Base-by-base conservation (phyloP, 2,888 invertebrate genomes). In the Sycophila texana region DNA sequence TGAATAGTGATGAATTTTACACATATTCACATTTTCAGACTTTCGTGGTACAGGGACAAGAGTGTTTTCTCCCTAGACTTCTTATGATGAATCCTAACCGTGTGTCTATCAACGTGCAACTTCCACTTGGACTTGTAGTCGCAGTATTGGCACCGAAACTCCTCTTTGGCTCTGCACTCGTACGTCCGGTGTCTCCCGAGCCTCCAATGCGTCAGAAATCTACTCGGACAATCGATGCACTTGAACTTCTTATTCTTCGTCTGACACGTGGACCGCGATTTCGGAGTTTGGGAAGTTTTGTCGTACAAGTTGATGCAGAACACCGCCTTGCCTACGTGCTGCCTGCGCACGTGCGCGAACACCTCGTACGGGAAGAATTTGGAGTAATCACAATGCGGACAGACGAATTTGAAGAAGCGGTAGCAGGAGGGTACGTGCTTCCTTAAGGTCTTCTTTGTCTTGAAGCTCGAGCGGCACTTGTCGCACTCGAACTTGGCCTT, bases 321-420 rank as follows among this genome's bases (percentile, higher is more conserved):
- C 1, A 66, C n/a, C 4, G 39, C 13, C 7, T 57, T 47, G 30
- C 58, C 66, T 0, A 2, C 16, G 18, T 74, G 74, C 0, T 49
- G 13, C 1, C 49, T 12, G 47, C 49, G 57, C 2, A 87, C 84
- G 76, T 88, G 88, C 68, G 86, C 84, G 26, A 86, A 86, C 78
- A 88, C 84, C 55, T 87, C 87, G 4, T 86, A 86, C n/a, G 87
- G 86, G 58, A 86, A 87, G 26, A 85, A 86, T 2, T 85, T 85
- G 5, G 83, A 82, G 71, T 85, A 84, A 10, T 84, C 82, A 71
- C 89, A 90, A 68, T 89, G 84, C 0, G 88, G 87, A 68, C 89
- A 89, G 61, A 86, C 82, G 63, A 87, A 89, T n/a, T 65, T 66
- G 7, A n/a, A 49, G 26, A 58, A 13, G 2, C 49, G 66, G n/a